phyloP scores from a whole-genome alignment of 35 echinoderm and acorn worm species.

The Holothuria glaberrima region DNA sequence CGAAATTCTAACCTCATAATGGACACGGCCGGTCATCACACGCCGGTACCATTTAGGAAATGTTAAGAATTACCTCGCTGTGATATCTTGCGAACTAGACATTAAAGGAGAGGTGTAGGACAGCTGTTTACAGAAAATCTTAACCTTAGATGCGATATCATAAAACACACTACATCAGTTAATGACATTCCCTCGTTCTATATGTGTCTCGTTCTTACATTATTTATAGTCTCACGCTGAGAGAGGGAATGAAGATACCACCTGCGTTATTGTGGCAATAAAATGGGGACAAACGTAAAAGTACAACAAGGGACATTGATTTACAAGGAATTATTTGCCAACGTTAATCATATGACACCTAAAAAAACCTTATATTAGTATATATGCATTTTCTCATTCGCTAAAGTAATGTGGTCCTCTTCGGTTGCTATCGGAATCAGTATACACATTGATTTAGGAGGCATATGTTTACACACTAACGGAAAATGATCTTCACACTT shows the following conservation, averaged over 20 bases:
- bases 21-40: slow-evolving; percentile 58
- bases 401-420: too few relatives aligned
- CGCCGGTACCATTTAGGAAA: slow-evolving; percentile 59
- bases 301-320: slow-evolving; percentile 5
- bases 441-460: too few relatives aligned
- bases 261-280: slow-evolving; percentile 57
- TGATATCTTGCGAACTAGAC: slow-evolving; percentile 58
- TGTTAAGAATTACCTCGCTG: slow-evolving; percentile 56
- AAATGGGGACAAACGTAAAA: slow-evolving; percentile 33
- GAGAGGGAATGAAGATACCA: slow-evolving; percentile 6
- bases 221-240: slow-evolving; percentile 32
- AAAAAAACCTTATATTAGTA: too few relatives aligned
- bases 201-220: not conserved
- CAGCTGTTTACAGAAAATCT: slow-evolving; percentile 51
- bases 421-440: too few relatives aligned
- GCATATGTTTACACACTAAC: too few relatives aligned
- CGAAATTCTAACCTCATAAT: slow-evolving; percentile 61
- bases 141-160: slow-evolving; percentile 29
- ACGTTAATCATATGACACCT: too few relatives aligned
- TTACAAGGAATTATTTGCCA: too few relatives aligned
- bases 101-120: slow-evolving; percentile 50
- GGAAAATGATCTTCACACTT: too few relatives aligned
- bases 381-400: too few relatives aligned
- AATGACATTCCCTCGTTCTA: slow-evolving; percentile 21
- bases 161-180: slow-evolving; percentile 55